Base-by-base conservation (phyloP, 2,113 vertebrate species). In the Chiloscyllium plagiosum region DNA sequence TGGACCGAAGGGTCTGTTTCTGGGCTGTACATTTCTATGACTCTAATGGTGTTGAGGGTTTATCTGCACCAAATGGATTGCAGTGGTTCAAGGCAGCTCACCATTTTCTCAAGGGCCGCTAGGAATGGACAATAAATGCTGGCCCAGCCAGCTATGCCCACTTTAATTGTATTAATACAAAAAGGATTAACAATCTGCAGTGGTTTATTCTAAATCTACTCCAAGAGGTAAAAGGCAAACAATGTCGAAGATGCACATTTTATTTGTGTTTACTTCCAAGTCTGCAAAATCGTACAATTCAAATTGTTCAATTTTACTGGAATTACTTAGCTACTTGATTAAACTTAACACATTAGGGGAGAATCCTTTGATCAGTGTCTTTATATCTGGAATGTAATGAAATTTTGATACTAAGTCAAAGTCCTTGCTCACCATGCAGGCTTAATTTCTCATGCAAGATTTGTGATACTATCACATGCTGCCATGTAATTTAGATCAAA, bases 361-460 rank as follows among this genome's bases (percentile, higher is more conserved):
- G 61, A 90, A 90, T 15, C 4, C 87, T 19, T 33, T 42, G 24
- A 33, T 86, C 37, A 37, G 61, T 90, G 24, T 29, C 24, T 90
- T 90, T 2, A 90, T 61, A 33, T 6, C 87, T 90, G 50, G 87
- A 90, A 90, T 33, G 29, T 33, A 90, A 10, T 65, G 56, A 90
- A 90, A 61, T 90, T 90, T 52, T 90, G 50, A 29, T 61, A 90
- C 80, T 8, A 37, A 42, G 42, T 83, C 37, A 83, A 83, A 47
- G 80, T 47, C 80, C 37, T 83, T 83, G 37, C 2, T 89, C 86
- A 56, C 52, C 87, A 90, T n/a, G 52, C 52, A 90, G 87, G 50
- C 29, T 56, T 56, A 26, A 89, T 90, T 90, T 61, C 50, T 90
- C 87, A 90, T 90, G 87, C 87, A 90, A 90, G 42, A 86, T 89